Conservation (phyloP, 2,797 vertebrate species). For the Rachycentron canadum region DNA sequence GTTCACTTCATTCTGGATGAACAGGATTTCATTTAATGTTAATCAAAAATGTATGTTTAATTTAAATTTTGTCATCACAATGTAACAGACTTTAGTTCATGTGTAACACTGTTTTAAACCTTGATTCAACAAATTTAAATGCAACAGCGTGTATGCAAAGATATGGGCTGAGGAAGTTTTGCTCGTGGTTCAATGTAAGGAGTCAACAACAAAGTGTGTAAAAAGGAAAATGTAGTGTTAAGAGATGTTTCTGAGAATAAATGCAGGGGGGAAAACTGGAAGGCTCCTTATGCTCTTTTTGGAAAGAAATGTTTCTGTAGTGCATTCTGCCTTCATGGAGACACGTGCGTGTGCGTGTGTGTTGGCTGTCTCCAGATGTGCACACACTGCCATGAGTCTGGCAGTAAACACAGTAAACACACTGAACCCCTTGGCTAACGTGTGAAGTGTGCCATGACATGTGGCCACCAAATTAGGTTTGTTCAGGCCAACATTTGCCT, state of each 20-base stretch:
- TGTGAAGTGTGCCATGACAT: conserved; percentile 74
- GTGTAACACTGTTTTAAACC: neutral
- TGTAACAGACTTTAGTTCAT: neutral
- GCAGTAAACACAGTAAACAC: conserved; percentile 68
- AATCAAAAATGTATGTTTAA: neutral
- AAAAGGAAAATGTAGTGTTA: neutral
- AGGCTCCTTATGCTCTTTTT: neutral
- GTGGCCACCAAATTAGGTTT: conserved; percentile 67
- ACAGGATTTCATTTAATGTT: neutral
- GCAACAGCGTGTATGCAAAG: neutral
- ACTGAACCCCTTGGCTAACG: conserved; percentile 42
- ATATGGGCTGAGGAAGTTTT: neutral
- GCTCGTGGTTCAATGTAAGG: neutral
- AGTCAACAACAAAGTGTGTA: neutral
- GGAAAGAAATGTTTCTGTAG: neutral
- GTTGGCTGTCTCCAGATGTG: conserved; percentile 68
- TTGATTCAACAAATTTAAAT: neutral
- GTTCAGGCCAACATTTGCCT: conserved; percentile 49
- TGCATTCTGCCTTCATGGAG: neutral
- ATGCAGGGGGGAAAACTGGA: too few relatives aligned
- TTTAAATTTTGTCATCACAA: neutral
- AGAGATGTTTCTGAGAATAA: neutral
- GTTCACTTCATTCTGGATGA: neutral
- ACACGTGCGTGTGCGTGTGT: neutral
- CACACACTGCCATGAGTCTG: conserved; percentile 50